Percentiles rank a stretch among this genome's conserved stretches.
phyloP scores from a whole-genome alignment of 2,113 vertebrate species.

The Todiramphus saurophagus region DNA sequence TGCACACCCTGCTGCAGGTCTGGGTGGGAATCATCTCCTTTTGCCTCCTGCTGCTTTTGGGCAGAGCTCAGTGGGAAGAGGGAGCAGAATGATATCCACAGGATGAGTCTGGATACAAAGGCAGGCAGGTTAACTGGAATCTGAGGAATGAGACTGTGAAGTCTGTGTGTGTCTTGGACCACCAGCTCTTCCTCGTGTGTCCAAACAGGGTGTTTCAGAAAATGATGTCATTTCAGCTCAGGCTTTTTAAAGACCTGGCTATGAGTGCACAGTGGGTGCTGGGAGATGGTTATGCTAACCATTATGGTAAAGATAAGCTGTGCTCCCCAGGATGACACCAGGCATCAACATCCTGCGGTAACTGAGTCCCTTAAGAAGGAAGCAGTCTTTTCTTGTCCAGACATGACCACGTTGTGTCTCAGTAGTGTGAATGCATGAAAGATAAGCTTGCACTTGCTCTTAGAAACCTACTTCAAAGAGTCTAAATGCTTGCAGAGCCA shows the following conservation, averaged over 20 bases:
- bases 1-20: neutral
- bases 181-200: neutral
- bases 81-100: neutral
- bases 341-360: neutral
- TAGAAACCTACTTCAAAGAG: neutral
- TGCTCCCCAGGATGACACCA: neutral
- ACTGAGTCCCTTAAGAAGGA: neutral
- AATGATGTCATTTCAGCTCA: fast-evolving
- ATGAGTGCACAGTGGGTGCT: neutral
- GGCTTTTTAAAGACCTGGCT: neutral
- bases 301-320: neutral
- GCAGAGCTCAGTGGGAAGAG: neutral
- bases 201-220: neutral
- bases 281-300: neutral
- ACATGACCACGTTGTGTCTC: neutral
- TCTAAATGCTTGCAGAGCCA: neutral
- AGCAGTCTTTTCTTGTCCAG: neutral
- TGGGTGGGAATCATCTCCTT: neutral
- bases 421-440: neutral
- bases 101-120: neutral
- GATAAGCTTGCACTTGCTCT: neutral
- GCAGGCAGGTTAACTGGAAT: neutral
- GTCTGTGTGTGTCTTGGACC: neutral
- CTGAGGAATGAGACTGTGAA: neutral
- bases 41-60: fast-evolving